phyloP scores from a whole-genome alignment of 1,140 invertebrate species.

The Polyergus mexicanus region DNA sequence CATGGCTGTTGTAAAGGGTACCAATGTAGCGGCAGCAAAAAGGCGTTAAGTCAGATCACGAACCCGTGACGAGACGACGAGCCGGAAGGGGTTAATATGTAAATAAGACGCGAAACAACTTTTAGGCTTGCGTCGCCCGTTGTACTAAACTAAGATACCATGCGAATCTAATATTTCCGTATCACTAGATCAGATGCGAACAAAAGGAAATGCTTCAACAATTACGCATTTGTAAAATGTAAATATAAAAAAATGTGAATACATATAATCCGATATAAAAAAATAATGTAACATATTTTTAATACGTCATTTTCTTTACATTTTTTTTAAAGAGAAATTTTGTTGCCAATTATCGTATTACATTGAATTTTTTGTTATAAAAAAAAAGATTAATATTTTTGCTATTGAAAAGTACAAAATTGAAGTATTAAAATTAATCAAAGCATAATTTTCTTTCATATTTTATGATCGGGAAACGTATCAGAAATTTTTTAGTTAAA shows the following conservation, averaged over 20 bases:
- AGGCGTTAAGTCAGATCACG: slow-evolving; percentile 84
- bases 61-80: slow-evolving; percentile 72
- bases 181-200: slow-evolving; percentile 18
- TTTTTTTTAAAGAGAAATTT: neutral
- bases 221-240: slow-evolving; percentile 8
- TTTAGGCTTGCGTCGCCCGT: slow-evolving; percentile 9
- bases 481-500: neutral
- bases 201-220: neutral
- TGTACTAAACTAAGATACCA: slow-evolving; percentile 23
- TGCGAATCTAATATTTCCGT: slow-evolving; percentile 25
- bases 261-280: too few relatives aligned
- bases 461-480: neutral
- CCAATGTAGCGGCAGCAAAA: slow-evolving; percentile 76
- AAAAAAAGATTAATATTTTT: neutral
- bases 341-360: neutral
- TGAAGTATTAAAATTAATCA: neutral
- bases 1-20: slow-evolving; percentile 68
- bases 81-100: slow-evolving; percentile 81
- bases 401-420: neutral
- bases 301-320: too few relatives aligned
- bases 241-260: neutral
- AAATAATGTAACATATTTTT: neutral
- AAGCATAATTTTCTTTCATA: neutral
- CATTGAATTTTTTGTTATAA: neutral
- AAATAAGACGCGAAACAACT: slow-evolving; percentile 73